phyloP scores from a whole-genome alignment of 2,113 vertebrate species.

The Aspidoscelis tigris region DNA sequence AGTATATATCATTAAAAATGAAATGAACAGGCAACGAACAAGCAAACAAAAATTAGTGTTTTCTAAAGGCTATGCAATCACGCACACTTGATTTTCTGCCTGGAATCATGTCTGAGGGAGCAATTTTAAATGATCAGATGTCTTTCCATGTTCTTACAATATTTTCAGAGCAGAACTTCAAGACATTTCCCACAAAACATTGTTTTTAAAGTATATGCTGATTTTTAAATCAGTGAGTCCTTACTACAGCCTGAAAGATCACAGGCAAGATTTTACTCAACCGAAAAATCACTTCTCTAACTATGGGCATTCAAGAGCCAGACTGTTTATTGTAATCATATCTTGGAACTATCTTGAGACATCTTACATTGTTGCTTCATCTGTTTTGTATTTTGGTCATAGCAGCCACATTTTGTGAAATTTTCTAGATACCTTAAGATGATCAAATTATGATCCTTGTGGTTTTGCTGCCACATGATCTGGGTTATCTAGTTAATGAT shows the following conservation, averaged over 20 bases:
- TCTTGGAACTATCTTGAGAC: background rate
- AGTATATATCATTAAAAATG: constrained; percentile 69
- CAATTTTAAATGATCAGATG: constrained; percentile 62
- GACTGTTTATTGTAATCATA: background rate
- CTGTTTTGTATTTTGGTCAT: background rate
- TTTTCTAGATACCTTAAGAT: background rate
- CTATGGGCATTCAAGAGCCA: background rate
- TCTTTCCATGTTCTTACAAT: constrained; percentile 34
- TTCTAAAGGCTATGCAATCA: constrained; percentile 61
- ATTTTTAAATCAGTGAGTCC: background rate
- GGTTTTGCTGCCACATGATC: background rate
- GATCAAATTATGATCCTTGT: no score
- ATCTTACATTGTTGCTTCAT: background rate
- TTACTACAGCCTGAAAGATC: background rate
- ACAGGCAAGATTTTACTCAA: background rate
- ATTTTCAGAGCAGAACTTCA: constrained; percentile 16
- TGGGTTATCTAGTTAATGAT: background rate
- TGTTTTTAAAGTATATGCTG: background rate
- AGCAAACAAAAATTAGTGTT: constrained; percentile 48
- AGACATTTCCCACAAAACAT: background rate
- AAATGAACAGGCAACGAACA: constrained; percentile 59
- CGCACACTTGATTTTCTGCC: constrained; percentile 56
- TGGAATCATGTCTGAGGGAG: constrained; percentile 56
- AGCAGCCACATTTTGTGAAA: background rate
- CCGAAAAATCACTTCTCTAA: background rate